Base-by-base conservation (phyloP, 1,140 invertebrate species). In the Mylabris phalerata region DNA sequence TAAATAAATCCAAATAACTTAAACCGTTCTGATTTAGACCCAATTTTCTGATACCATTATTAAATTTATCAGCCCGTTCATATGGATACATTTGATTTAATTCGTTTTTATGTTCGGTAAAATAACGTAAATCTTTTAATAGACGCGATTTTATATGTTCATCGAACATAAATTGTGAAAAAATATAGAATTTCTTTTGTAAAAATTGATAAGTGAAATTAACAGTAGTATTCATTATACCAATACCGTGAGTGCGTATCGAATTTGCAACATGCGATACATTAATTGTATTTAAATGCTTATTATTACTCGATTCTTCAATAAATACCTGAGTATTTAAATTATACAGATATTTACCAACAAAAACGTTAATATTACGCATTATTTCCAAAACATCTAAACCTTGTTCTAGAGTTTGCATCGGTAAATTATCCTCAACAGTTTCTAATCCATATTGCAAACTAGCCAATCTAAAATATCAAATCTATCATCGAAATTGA, bases 181-280 rank as follows among this genome's bases (percentile, higher is more conserved):
- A 97, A 3, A 88, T 88, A 63, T 89, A 89, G 66, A 99, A 90
- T 75, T 98, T 98, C 57, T 95, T 88, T 57, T 90, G 83, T 44
- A 99, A 78, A 77, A 97, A 98, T 75, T 97, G 94, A 77, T 98
- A 99, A 0, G 93, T 94, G 73, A 93, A 96, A 73, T 98, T 98
- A 0, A 98, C 90, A 1, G 94, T 96, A 0, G 95, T 98, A 68
- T 96, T 98, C 83, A 98, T 95, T 50, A 99, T 95, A 3, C 97
- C 97, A 24, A 89, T 93, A 27, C 97, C 97, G 75, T 99, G 96
- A 0, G 95, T 98, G 67, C 95, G 82, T 60, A 99, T 95, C 0
- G 95, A 98, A 80, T 98, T 98, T 0, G 96, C 93, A 51, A 98
- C 87, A 67, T 99, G 96, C 6, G 86, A 80, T 56, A 98, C 98